phyloP scores from a whole-genome alignment of 1,140 invertebrate genomes.

The Aphis gossypii region DNA sequence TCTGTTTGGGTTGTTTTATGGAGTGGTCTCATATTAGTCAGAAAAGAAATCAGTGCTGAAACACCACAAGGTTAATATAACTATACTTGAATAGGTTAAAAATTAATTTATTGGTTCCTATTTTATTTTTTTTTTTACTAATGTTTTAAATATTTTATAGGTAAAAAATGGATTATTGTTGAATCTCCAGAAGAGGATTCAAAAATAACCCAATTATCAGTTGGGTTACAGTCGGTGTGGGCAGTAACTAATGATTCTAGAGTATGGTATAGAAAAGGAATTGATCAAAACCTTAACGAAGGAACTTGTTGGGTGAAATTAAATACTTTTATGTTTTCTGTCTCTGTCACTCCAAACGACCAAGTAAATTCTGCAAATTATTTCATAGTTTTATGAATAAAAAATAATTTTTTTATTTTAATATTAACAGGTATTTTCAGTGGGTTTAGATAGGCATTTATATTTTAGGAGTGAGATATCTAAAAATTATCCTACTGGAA shows the following conservation, averaged over 20 bases:
- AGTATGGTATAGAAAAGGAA: slow-evolving; percentile 90
- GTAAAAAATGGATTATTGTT: slow-evolving; percentile 82
- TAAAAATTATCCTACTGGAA: slow-evolving; percentile 80
- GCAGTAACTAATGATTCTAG: slow-evolving; percentile 81
- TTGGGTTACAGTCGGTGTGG: slow-evolving; percentile 88
- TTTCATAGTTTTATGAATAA: background rate
- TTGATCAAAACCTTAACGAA: slow-evolving; percentile 73
- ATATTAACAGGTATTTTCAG: slow-evolving; percentile 62
- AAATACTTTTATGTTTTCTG: slow-evolving; percentile 80
- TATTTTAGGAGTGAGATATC: slow-evolving; percentile 83
- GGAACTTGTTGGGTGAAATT: slow-evolving; percentile 84
- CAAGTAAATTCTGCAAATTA: slow-evolving; percentile 71
- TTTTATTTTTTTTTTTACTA: background rate
- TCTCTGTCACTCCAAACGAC: slow-evolving; percentile 86
- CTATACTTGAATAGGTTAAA: background rate
- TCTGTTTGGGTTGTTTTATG: slow-evolving; percentile 85
- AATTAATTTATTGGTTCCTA: background rate
- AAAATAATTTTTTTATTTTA: background rate
- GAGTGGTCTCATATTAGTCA: slow-evolving; percentile 80
- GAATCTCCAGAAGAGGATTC: slow-evolving; percentile 75
- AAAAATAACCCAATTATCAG: slow-evolving; percentile 78
- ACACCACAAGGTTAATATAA: slow-evolving; percentile 70
- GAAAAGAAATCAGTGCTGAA: slow-evolving; percentile 78
- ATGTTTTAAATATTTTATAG: slow-evolving; percentile 62
- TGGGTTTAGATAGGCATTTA: slow-evolving; percentile 75